These are phyloP conservation scores for Furcula furcula DNA, from an alignment of 2,888 invertebrate genomes.

Conservation along the genomic window DNA sequence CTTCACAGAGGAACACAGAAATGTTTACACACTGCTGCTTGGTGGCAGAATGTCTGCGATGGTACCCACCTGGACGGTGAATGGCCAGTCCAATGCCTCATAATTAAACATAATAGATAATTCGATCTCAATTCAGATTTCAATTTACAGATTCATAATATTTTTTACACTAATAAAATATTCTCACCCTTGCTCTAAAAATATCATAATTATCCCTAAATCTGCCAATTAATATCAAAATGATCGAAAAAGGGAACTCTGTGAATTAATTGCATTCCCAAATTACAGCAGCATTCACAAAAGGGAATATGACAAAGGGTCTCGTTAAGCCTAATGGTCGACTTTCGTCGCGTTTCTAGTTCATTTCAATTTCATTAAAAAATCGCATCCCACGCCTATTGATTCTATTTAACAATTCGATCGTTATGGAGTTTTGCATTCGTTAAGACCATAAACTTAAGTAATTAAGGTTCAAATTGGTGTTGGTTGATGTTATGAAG, in stretches of 20 bases:
- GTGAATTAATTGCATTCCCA: slow-evolving; percentile 55
- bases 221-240: neutral
- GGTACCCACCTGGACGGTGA: too few species aligned
- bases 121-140: too few species aligned
- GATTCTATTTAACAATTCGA: slow-evolving; percentile 63
- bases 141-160: too few species aligned
- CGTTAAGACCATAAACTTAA: slow-evolving; percentile 26
- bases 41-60: too few species aligned
- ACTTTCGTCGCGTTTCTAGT: slow-evolving; percentile 65
- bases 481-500: slow-evolving; percentile 18
- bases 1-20: too few species aligned
- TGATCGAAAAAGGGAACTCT: neutral
- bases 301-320: slow-evolving; percentile 75
- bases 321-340: slow-evolving; percentile 73
- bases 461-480: slow-evolving; percentile 22
- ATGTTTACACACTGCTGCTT: too few species aligned
- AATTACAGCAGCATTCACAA: slow-evolving; percentile 55
- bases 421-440: slow-evolving; percentile 37
- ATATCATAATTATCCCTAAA: neutral
- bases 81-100: too few species aligned
- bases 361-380: slow-evolving; percentile 77
- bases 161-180: too few species aligned
- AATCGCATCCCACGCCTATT: slow-evolving; percentile 65
- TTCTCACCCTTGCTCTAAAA: neutral
- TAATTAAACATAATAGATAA: too few species aligned